Evolutionary conservation across 2,888 invertebrate species (phyloP).

Genomic region (Panzeria rudis): DNA sequence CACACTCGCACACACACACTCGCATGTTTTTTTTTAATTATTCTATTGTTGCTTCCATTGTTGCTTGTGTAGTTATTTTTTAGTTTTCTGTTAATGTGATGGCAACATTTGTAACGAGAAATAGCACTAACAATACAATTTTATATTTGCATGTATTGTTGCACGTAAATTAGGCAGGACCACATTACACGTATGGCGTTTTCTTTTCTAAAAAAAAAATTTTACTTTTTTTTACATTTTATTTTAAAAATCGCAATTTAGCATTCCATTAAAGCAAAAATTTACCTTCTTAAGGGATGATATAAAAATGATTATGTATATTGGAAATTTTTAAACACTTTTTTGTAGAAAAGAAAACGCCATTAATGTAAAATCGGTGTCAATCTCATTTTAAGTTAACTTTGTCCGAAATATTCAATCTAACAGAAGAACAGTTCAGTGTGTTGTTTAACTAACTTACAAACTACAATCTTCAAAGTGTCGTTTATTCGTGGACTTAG

Average conservation of each 20-base stretch:
- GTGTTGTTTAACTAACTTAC: no score
- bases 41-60: conserved; percentile 16
- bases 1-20: neutral
- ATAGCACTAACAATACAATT: conserved; percentile 65
- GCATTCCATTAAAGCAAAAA: no score
- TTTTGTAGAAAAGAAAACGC: no score
- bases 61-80: conserved; percentile 37
- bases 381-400: neutral
- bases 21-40: neutral
- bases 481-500: neutral
- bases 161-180: neutral
- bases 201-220: no score
- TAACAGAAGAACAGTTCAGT: neutral
- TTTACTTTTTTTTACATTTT: no score
- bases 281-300: no score
- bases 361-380: neutral
- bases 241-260: no score
- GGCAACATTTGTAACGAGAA: conserved; percentile 72
- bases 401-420: neutral
- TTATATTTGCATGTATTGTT: conserved; percentile 28
- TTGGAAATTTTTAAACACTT: no score
- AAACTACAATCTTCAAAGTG: no score
- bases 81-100: conserved; percentile 66
- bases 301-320: no score
- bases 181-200: no score